A percentile compares a stretch with the other conserved stretches of the same genome.
These are phyloP conservation scores for Stenotaenia linearis DNA, from an alignment of 2,888 invertebrate genomes.

Conservation along the genomic window DNA sequence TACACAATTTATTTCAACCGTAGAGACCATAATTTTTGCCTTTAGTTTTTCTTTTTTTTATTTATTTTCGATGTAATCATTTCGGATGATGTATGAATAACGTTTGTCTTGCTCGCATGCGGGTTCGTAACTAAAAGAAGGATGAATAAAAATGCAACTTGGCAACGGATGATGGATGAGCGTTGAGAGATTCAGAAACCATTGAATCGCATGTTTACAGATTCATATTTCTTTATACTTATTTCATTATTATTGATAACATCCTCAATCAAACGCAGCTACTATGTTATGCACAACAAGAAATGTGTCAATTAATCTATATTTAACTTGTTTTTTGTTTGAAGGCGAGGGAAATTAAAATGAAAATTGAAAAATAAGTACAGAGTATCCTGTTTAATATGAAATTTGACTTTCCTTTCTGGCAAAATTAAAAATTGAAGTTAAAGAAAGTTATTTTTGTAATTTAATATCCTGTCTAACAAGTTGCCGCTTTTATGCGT, in stretches of 20 bases:
- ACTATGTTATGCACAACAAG: too few species aligned
- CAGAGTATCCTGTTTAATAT: not conserved
- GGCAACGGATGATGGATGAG: not conserved
- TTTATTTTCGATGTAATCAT: not conserved
- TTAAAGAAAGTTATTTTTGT: not conserved
- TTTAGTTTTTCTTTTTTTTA: not conserved
- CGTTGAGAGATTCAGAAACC: not conserved
- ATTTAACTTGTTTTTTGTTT: not conserved
- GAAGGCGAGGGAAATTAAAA: not conserved
- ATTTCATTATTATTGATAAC: too few species aligned
- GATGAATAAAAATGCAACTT: not conserved
- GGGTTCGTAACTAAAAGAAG: not conserved
- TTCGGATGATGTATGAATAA: not conserved
- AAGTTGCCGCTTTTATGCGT: not conserved
- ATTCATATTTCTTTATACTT: too few species aligned
- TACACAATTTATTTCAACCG: not conserved
- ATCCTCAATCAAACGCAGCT: too few species aligned
- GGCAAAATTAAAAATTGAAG: not conserved
- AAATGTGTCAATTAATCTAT: not conserved
- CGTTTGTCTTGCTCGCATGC: not conserved
- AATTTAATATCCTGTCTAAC: not conserved
- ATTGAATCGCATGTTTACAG: too few species aligned
- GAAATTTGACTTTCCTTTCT: not conserved
- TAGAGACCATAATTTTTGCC: not conserved
- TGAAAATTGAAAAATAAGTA: not conserved